A percentile compares a stretch with the other conserved stretches of the same genome.
Conservation (phyloP, 2,888 invertebrate species). For the Caenorhabditis becei region DNA sequence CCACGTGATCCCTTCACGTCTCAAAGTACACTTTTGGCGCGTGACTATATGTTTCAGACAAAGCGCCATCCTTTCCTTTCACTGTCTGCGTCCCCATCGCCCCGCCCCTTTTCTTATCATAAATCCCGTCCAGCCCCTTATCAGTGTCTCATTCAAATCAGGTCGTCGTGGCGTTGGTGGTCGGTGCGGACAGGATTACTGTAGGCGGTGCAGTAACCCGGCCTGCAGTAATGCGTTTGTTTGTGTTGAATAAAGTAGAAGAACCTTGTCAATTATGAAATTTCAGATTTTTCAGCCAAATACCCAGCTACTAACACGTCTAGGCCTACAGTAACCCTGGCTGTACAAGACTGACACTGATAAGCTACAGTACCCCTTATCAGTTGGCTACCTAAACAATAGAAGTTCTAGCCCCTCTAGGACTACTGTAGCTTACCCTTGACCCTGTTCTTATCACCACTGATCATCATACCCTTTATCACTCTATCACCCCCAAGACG, state of each 20-base stretch:
- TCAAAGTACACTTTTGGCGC: not conserved
- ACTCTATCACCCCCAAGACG: not conserved
- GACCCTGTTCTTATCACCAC: not conserved
- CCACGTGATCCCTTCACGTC: not conserved
- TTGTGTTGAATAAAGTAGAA: slow-evolving; percentile 1
- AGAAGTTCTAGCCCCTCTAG: not conserved
- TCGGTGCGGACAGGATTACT: not conserved
- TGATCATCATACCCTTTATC: not conserved
- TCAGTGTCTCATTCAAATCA: not conserved
- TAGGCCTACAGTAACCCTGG: not conserved
- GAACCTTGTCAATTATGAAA: not conserved
- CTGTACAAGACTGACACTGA: no score
- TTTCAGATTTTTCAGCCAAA: not conserved
- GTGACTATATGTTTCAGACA: not conserved
- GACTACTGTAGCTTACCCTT: not conserved
- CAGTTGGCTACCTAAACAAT: no score
- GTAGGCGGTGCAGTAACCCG: not conserved
- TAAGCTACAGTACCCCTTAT: not conserved
- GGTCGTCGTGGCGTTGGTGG: not conserved
- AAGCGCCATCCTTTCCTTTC: not conserved
- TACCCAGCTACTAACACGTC: no score
- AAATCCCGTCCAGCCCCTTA: not conserved
- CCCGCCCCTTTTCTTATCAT: not conserved
- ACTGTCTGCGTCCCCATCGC: not conserved
- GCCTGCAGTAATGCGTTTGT: not conserved